A percentile compares a stretch with the other conserved stretches of the same genome.
Evolutionary conservation across 1,140 invertebrate genomes (phyloP).

Genomic region (Odontomachus brunneus): DNA sequence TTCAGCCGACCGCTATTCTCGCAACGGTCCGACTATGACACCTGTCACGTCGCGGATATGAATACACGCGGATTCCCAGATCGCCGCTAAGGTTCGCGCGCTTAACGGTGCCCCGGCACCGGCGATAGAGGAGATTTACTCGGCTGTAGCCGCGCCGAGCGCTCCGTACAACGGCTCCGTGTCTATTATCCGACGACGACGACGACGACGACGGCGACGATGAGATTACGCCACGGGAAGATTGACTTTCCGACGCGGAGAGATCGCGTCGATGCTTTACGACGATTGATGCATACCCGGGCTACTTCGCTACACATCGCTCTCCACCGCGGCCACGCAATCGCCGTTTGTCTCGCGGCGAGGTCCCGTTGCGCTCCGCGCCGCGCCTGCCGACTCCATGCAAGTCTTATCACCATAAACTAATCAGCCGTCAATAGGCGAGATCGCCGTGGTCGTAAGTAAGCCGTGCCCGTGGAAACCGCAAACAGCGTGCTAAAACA

Average conservation of each 20-base stretch:
- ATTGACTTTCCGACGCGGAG: constrained; percentile 61
- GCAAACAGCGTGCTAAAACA: constrained; percentile 58
- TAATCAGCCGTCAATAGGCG: constrained; percentile 70
- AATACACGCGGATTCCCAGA: constrained; percentile 39
- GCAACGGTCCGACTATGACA: constrained; percentile 14
- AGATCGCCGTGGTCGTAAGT: constrained; percentile 53
- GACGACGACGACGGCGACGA: no score
- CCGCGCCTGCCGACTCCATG: constrained; percentile 17
- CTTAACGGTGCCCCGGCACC: constrained; percentile 32
- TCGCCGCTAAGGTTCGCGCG: constrained; percentile 9
- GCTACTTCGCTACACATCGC: constrained; percentile 74
- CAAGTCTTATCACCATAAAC: constrained; percentile 75
- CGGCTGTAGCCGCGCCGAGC: no score
- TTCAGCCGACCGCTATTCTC: neutral
- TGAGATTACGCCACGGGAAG: constrained; percentile 49
- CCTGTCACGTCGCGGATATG: constrained; percentile 28
- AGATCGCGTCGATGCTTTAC: constrained; percentile 62
- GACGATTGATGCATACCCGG: constrained; percentile 65
- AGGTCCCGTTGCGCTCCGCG: constrained; percentile 54
- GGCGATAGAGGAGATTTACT: constrained; percentile 10
- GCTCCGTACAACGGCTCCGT: constrained; percentile 26
- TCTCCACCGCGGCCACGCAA: constrained; percentile 41
- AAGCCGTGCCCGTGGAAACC: constrained; percentile 48
- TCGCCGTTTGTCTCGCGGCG: neutral
- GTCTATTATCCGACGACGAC: constrained; percentile 24